Percentiles rank a stretch among this genome's conserved stretches.
These are phyloP conservation scores for Silurus lanzhouensis DNA, from an alignment of 2,797 vertebrate species.

Conservation along the genomic window DNA sequence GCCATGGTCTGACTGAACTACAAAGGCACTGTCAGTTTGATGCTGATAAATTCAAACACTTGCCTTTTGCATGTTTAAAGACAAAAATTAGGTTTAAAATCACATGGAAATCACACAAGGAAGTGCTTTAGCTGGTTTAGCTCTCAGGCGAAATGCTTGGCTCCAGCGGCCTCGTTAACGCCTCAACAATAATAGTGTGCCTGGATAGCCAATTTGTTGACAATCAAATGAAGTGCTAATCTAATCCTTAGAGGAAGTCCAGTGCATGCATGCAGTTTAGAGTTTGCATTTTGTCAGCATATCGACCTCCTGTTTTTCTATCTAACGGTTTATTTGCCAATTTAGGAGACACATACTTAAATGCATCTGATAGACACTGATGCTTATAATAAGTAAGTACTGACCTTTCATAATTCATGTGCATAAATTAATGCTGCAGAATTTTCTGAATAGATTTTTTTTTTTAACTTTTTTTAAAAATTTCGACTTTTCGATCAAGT, in stretches of 20 bases:
- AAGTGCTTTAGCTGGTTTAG: conserved; percentile 22
- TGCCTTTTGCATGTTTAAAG: conserved; percentile 41
- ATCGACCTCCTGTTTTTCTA: conserved; percentile 11
- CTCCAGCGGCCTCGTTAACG: conserved; percentile 35
- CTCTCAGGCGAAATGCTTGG: conserved; percentile 27
- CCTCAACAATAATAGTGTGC: conserved; percentile 33
- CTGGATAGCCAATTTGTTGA: conserved; percentile 18
- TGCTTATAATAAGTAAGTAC: not conserved
- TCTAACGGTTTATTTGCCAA: not conserved
- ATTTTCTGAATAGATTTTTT: not conserved
- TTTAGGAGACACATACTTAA: conserved; percentile 13
- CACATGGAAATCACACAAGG: not conserved
- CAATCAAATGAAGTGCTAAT: conserved; percentile 46
- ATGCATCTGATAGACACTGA: not conserved
- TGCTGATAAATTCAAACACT: conserved; percentile 46
- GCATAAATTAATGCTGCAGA: not conserved
- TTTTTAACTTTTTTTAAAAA: not conserved
- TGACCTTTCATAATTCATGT: not conserved
- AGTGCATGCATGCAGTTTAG: conserved; percentile 15
- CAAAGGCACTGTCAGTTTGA: conserved; percentile 50
- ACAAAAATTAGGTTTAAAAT: conserved; percentile 2
- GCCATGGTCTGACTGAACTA: conserved; percentile 41
- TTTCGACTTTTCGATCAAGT: not conserved
- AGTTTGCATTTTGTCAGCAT: conserved; percentile 36
- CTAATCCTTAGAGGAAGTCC: conserved; percentile 35